Evolutionary conservation across 2,888 invertebrate species (phyloP).

Genomic region (Escarpia spicata): DNA sequence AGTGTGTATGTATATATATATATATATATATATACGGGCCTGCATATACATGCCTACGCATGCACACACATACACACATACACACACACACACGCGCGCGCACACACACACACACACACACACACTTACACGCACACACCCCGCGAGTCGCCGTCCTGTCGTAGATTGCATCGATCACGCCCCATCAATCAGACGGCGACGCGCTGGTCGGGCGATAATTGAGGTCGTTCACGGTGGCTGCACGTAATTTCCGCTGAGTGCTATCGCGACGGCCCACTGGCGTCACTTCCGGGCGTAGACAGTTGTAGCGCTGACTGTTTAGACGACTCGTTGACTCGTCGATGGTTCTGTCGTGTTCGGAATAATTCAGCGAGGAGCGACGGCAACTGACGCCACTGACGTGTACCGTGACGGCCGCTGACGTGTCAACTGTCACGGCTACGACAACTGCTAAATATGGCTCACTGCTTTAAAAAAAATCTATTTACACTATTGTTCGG

Average conservation of each 20-base stretch:
- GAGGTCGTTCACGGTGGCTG: constrained; percentile 16
- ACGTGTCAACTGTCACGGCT: too few relatives aligned
- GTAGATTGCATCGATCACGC: not conserved
- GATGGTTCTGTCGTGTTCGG: not conserved
- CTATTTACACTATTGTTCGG: not conserved
- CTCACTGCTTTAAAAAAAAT: too few relatives aligned
- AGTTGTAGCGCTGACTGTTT: not conserved
- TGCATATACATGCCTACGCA: not conserved
- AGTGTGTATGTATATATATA: not conserved
- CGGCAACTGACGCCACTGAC: not conserved
- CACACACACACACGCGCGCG: not conserved
- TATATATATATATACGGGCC: not conserved
- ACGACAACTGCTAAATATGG: too few relatives aligned
- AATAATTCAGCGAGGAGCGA: not conserved
- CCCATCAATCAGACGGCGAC: not conserved
- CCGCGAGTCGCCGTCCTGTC: not conserved
- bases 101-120: not conserved
- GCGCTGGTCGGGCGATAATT: not conserved
- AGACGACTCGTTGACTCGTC: constrained; percentile 10
- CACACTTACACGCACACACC: not conserved
- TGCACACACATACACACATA: not conserved
- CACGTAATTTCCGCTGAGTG: constrained; percentile 4
- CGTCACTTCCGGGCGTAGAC: not conserved
- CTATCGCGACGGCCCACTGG: not conserved
- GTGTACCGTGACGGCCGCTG: too few relatives aligned